Percentiles rank a stretch among this genome's conserved stretches.
These are phyloP conservation scores for Oryzias melastigma DNA, from an alignment of 2,113 vertebrate species.

Conservation along the genomic window DNA sequence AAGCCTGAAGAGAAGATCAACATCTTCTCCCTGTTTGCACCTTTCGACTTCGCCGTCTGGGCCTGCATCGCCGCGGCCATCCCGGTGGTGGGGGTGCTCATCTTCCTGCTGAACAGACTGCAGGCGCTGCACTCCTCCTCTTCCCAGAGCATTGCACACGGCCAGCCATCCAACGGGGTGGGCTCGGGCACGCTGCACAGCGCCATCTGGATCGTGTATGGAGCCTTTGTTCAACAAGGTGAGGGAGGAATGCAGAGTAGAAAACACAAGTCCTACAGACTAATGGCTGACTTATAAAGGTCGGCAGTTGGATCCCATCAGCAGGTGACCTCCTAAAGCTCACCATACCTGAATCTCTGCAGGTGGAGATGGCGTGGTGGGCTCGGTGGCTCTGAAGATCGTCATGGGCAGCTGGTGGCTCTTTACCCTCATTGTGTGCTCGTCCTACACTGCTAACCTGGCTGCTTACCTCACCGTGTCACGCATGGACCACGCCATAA, in stretches of 20 bases:
- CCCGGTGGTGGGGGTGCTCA: slow-evolving; percentile 91
- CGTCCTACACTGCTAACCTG: slow-evolving; percentile 95
- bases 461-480: slow-evolving; percentile 94
- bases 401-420: slow-evolving; percentile 99
- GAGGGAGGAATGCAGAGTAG: background rate
- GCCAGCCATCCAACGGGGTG: slow-evolving; percentile 60
- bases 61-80: slow-evolving; percentile 94
- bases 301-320: slow-evolving; percentile 9
- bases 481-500: slow-evolving; percentile 69
- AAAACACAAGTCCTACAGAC: too few species aligned
- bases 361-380: slow-evolving; percentile 86
- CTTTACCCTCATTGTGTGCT: slow-evolving; percentile 96
- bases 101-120: slow-evolving; percentile 93
- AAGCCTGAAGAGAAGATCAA: slow-evolving; percentile 96
- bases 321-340: background rate
- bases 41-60: slow-evolving; percentile 96
- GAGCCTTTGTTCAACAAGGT: slow-evolving; percentile 98
- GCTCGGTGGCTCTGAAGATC: slow-evolving; percentile 91
- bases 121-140: slow-evolving; percentile 80
- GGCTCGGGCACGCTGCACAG: slow-evolving; percentile 87
- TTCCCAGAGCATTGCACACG: slow-evolving; percentile 71
- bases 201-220: slow-evolving; percentile 97
- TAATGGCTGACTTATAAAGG: rapidly evolving
- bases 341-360: background rate
- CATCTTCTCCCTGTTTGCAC: slow-evolving; percentile 96